Evolutionary conservation across 2,888 invertebrate genomes (phyloP).

Genomic region (Drosophila recens): DNA sequence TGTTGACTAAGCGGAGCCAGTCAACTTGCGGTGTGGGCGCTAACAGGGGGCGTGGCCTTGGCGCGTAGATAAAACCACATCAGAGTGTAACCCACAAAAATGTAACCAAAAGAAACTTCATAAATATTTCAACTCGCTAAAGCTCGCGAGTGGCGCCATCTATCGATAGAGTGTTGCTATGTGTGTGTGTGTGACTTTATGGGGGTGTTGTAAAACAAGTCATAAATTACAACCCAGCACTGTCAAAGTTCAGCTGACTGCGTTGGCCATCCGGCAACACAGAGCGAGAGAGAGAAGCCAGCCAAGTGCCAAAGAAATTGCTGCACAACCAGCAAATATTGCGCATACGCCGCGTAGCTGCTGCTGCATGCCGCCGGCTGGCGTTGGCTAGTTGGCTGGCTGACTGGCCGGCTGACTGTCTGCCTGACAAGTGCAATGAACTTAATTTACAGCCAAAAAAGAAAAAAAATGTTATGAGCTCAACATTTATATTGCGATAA

Average conservation of each 20-base stretch:
- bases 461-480: slow-evolving; percentile 56
- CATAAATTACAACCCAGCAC: slow-evolving; percentile 74
- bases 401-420: slow-evolving; percentile 35
- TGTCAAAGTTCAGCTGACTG: slow-evolving; percentile 80
- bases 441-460: slow-evolving; percentile 66
- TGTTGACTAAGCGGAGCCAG: slow-evolving; percentile 76
- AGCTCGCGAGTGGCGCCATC: slow-evolving; percentile 79
- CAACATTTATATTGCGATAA: slow-evolving; percentile 68
- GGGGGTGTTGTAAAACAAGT: slow-evolving; percentile 79
- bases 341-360: slow-evolving; percentile 75
- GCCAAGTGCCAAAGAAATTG: slow-evolving; percentile 80
- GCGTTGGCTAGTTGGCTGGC: slow-evolving; percentile 34
- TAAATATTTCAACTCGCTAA: slow-evolving; percentile 74
- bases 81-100: slow-evolving; percentile 69
- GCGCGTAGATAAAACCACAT: slow-evolving; percentile 74
- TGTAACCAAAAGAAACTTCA: slow-evolving; percentile 79
- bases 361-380: slow-evolving; percentile 62
- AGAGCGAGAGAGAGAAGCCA: slow-evolving; percentile 33
- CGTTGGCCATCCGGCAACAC: slow-evolving; percentile 60
- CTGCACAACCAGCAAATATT: slow-evolving; percentile 81
- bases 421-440: slow-evolving; percentile 77
- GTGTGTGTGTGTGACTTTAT: slow-evolving; percentile 27
- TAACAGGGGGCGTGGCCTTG: slow-evolving; percentile 16
- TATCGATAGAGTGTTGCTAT: slow-evolving; percentile 67
- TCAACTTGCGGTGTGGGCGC: slow-evolving; percentile 3